These are phyloP conservation scores for Scaeva pyrastri DNA, from an alignment of 2,888 invertebrate species.

Conservation along the genomic window DNA sequence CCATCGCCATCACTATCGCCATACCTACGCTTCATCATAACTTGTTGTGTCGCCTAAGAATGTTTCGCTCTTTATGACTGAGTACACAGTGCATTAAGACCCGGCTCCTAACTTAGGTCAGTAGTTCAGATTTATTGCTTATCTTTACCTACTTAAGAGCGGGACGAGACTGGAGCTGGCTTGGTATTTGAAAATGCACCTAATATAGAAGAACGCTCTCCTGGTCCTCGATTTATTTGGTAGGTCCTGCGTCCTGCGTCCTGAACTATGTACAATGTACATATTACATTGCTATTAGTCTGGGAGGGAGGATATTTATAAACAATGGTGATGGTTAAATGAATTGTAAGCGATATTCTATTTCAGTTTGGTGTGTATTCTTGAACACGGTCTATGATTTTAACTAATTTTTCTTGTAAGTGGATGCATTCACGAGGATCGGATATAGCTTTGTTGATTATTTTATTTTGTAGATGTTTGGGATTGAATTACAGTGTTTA, in stretches of 20 bases:
- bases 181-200: not conserved
- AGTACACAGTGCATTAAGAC: conserved; percentile 37
- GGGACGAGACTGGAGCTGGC: not conserved
- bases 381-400: conserved; percentile 8
- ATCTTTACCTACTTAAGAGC: conserved; percentile 18
- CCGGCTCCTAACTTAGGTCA: conserved; percentile 62
- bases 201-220: conserved; percentile 1
- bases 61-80: conserved; percentile 33
- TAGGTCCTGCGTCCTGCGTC: not conserved
- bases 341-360: conserved; percentile 27
- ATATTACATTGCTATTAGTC: conserved; percentile 13
- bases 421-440: conserved; percentile 6
- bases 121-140: conserved; percentile 65
- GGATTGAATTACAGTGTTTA: conserved; percentile 23
- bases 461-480: not conserved
- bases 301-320: conserved; percentile 34
- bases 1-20: not conserved
- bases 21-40: not conserved
- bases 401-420: conserved; percentile 29
- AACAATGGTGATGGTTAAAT: conserved; percentile 35
- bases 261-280: no score
- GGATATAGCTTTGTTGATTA: not conserved
- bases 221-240: no score
- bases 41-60: conserved; percentile 65
- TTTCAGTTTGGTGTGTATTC: conserved; percentile 14